A percentile compares a stretch with the other conserved stretches of the same genome.
phyloP scores from a whole-genome alignment of 1,140 invertebrate species.

The Aphaenogaster rudis region DNA sequence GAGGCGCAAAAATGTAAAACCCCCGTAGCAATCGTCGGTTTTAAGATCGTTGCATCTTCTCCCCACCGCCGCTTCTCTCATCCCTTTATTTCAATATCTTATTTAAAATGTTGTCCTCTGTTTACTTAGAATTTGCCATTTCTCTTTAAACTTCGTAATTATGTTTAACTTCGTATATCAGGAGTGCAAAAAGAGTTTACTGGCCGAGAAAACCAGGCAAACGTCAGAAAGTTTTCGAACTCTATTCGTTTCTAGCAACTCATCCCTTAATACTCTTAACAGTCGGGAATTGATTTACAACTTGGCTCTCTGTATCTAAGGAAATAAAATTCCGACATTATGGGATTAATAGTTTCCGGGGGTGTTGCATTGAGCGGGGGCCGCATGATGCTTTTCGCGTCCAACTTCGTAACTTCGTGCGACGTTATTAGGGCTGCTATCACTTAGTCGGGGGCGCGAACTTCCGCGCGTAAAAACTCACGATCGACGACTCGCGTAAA shows the following conservation, averaged over 20 bases:
- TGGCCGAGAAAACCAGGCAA: background rate
- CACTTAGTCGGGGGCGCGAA: constrained; percentile 50
- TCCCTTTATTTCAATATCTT: background rate
- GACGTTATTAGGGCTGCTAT: constrained; percentile 53
- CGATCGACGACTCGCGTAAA: constrained; percentile 50
- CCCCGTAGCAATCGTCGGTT: background rate
- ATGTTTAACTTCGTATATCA: constrained; percentile 34
- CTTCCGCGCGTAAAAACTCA: constrained; percentile 53
- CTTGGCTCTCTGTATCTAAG: constrained; percentile 37
- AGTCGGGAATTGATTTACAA: constrained; percentile 51
- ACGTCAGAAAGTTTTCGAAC: constrained; percentile 27
- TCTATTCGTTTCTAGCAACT: constrained; percentile 22
- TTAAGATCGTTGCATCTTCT: background rate
- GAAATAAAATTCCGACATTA: constrained; percentile 48
- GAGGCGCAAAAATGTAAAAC: constrained; percentile 2
- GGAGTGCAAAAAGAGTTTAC: background rate
- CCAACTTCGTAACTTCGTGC: constrained; percentile 6
- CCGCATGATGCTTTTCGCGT: constrained; percentile 25
- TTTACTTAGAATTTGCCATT: constrained; percentile 32
- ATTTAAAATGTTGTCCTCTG: constrained; percentile 4
- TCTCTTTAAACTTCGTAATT: constrained; percentile 45
- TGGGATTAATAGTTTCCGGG: constrained; percentile 8
- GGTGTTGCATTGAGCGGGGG: constrained; percentile 4
- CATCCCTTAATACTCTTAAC: constrained; percentile 29
- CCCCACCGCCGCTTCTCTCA: background rate